Evolutionary conservation across 1,140 invertebrate genomes (phyloP), one percentile per base, ranked within the genome.

Genomic region (Diploscapter pachys): DNA sequence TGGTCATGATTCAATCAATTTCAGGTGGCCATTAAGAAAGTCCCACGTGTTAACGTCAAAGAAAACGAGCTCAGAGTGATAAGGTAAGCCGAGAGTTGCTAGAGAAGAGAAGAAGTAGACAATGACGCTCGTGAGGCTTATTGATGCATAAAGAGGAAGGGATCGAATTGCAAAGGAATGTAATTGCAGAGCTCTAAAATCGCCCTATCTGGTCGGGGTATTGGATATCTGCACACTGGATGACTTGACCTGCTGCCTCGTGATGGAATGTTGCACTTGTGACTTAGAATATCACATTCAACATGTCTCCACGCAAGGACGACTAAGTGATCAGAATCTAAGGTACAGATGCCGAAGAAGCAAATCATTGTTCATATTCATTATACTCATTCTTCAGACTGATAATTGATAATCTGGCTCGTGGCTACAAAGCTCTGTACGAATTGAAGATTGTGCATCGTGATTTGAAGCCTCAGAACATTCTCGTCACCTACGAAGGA

Each of bases 381-480:
- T 31, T 31, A 31, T 31, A 31, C 1, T 31, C 1, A 8, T 3
- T 62, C 75, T 83, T 70, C 54, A 83, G 81, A 50, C 66, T 77
- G 4, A 69, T 83, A n/a, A 65, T 83, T 8, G 72, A 81, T 49
- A 80, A 84, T 63, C 71, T 83, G 31, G 82, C 83, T 54, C 64
- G 78, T n/a, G 82, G 82, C 13, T 84, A 84, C 78, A 78, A 78
- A 71, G 82, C 79, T 4, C 68, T 84, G 3, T 82, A 81, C 53
- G 75, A 79, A 56, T 63, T 82, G 65, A 76, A 76, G 54, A 83
- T 84, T 57, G 82, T 84, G n/a, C 82, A 84, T 75, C 72, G 82
- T n/a, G 82, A 84, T 73, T 82, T 84, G 63, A 84, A 84, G 65
- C 82, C 82, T 8, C 82, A 83, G 70, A 84, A 84, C 72, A 84